phyloP scores from a whole-genome alignment of 2,888 invertebrate species.

The Athalia rosae region DNA sequence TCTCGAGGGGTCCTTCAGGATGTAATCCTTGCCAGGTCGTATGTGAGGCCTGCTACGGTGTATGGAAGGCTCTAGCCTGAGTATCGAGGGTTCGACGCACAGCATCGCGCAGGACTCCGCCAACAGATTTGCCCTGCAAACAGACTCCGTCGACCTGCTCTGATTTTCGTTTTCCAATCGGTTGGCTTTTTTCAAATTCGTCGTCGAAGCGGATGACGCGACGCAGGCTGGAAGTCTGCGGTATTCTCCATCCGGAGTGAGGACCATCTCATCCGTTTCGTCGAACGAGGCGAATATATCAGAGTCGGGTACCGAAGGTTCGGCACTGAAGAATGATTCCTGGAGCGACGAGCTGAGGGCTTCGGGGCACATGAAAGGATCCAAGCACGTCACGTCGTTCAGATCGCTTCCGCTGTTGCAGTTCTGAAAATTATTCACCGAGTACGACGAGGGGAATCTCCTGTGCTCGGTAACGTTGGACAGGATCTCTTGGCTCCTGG shows the following conservation, averaged over 20 bases:
- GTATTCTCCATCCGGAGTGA: conserved; percentile 45
- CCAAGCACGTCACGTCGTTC: conserved; percentile 66
- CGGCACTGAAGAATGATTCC: conserved; percentile 67
- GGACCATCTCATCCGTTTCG: conserved; percentile 59
- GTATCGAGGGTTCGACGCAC: conserved; percentile 54
- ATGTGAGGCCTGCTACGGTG: conserved; percentile 59
- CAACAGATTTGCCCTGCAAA: conserved; percentile 54
- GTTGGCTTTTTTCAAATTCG: conserved; percentile 58
- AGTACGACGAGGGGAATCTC: conserved; percentile 66
- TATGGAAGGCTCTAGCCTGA: conserved; percentile 59
- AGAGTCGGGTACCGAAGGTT: conserved; percentile 65
- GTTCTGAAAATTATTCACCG: conserved; percentile 67
- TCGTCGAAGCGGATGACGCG: conserved; percentile 62
- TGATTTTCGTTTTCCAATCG: conserved; percentile 54
- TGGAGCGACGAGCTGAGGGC: conserved; percentile 66
- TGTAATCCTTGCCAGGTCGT: conserved; percentile 55
- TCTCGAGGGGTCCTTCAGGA: conserved; percentile 57
- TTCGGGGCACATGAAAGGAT: conserved; percentile 68
- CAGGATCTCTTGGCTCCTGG: conserved; percentile 68
- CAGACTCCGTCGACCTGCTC: conserved; percentile 66
- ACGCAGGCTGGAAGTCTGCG: conserved; percentile 45
- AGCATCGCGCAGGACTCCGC: conserved; percentile 50
- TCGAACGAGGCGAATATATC: conserved; percentile 69
- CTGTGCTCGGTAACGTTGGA: conserved; percentile 61
- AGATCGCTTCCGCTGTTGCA: conserved; percentile 67